A percentile compares a stretch with the other conserved stretches of the same genome.
These are phyloP conservation scores for Chrysemys picta DNA, from an alignment of 2,113 vertebrate species.

Conservation along the genomic window DNA sequence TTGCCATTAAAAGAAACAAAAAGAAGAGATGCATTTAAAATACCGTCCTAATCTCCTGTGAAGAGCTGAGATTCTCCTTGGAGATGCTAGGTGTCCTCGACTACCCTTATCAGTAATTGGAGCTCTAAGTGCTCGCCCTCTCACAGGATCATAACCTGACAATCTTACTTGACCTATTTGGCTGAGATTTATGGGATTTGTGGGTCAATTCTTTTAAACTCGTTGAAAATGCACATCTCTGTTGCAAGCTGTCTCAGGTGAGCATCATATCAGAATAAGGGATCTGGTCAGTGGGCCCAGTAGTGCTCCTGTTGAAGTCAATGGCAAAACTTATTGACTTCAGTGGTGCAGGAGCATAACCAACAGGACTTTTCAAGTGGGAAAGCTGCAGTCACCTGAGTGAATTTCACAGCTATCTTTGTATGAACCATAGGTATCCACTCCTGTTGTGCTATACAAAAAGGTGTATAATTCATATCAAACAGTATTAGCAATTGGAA, in stretches of 20 bases:
- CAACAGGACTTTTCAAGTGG: neutral
- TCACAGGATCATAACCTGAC: neutral
- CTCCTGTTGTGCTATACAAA: neutral
- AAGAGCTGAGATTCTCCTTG: neutral
- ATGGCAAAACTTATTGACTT: rapidly evolving
- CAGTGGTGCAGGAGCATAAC: neutral
- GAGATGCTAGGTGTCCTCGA: neutral
- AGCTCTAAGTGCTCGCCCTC: neutral
- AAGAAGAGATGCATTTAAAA: neutral
- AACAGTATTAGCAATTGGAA: neutral
- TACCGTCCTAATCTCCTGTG: neutral
- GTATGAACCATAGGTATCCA: neutral
- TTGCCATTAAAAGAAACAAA: neutral
- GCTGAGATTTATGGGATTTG: neutral
- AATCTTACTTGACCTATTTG: rapidly evolving
- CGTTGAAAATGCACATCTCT: neutral
- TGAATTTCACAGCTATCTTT: neutral
- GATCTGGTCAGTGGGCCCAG: neutral
- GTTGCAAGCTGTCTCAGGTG: neutral
- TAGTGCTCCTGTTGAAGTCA: neutral
- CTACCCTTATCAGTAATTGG: neutral
- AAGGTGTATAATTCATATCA: neutral
- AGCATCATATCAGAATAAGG: neutral
- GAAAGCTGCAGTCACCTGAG: neutral
- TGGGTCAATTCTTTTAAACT: neutral